Base-by-base conservation (phyloP, 2,888 invertebrate species). In the Hypercompe scribonia region DNA sequence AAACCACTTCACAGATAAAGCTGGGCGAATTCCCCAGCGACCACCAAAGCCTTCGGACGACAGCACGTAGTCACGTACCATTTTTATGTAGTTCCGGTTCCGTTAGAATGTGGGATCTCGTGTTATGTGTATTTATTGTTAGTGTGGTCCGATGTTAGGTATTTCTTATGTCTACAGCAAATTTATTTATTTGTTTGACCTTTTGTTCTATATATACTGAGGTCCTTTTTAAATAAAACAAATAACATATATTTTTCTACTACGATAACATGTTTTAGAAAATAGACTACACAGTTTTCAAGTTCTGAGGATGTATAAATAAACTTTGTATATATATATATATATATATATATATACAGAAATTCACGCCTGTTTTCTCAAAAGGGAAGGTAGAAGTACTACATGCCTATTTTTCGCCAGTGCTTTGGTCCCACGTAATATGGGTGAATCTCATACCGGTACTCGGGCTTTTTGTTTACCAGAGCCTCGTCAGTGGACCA, bases 11-110 rank as follows among this genome's bases (percentile, higher is more conserved):
- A 15, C 65, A 70, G 69, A 73, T 58, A 65, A 34, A 66, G 7
- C 21, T 18, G 36, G 39, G 13, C 68, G 67, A 21, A 46, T 34
- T 50, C 63, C 72, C 63, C 31, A 46, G 34, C 21, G 70, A 39
- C 63, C 46, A 21, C n/a, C 36, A 68, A 63, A 54, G 65, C 66
- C 67, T 72, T 63, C 46, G 50, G 68, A 73, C 31, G 71, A 68
- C 74, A 71, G 46, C 71, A 50, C 68, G 71, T 46, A 69, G 75
- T 81, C 82, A 82, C 83, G 82, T 81, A 65, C 81, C 24, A 21
- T 73, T 83, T 83, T 83, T 81, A 81, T 80, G 77, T 78, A 78
- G 70, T 76, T 76, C 75, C 78, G 70, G 70, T 77, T 68, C 71
- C 73, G 71, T 61, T 61, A 28, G 61, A 74, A 77, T 82, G 73